These are phyloP conservation scores for Labia minor DNA, from an alignment of 2,888 invertebrate genomes.

Conservation along the genomic window DNA sequence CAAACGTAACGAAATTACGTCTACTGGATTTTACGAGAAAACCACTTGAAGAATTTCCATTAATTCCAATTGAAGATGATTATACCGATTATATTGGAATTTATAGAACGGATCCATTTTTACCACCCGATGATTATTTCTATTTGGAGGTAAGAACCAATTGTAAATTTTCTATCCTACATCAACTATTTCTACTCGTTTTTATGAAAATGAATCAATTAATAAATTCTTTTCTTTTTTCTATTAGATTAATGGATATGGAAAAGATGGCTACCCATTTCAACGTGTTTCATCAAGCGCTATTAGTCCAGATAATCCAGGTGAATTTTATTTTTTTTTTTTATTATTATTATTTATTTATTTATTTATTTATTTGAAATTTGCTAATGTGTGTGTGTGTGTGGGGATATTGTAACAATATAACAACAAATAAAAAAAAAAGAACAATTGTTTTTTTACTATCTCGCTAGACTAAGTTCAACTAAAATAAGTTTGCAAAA, in stretches of 20 bases:
- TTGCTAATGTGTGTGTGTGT: not conserved
- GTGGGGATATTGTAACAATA: too few species aligned
- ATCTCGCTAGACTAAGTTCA: too few species aligned
- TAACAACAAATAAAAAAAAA: too few species aligned
- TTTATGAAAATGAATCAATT: too few species aligned
- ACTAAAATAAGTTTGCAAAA: too few species aligned
- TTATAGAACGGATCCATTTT: conserved; percentile 47
- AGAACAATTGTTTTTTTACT: too few species aligned
- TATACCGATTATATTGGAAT: conserved; percentile 28
- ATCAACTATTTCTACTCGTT: too few species aligned
- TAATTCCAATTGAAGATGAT: conserved; percentile 26
- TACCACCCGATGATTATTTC: conserved; percentile 54
- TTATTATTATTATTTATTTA: conserved; percentile 3
- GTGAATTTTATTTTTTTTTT: conserved; percentile 32
- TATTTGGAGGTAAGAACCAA: conserved; percentile 48
- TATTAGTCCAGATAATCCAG: conserved; percentile 48
- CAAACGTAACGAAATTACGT: conserved; percentile 31
- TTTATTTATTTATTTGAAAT: not conserved
- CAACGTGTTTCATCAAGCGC: conserved; percentile 55
- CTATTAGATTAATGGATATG: conserved; percentile 50
- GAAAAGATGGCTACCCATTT: conserved; percentile 48
- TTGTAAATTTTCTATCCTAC: too few species aligned
- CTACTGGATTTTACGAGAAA: conserved; percentile 28
- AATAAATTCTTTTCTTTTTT: too few species aligned
- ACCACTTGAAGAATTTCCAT: conserved; percentile 27